Evolutionary conservation across 2,113 vertebrate species (phyloP).

Genomic region (Megaleporinus macrocephalus): DNA sequence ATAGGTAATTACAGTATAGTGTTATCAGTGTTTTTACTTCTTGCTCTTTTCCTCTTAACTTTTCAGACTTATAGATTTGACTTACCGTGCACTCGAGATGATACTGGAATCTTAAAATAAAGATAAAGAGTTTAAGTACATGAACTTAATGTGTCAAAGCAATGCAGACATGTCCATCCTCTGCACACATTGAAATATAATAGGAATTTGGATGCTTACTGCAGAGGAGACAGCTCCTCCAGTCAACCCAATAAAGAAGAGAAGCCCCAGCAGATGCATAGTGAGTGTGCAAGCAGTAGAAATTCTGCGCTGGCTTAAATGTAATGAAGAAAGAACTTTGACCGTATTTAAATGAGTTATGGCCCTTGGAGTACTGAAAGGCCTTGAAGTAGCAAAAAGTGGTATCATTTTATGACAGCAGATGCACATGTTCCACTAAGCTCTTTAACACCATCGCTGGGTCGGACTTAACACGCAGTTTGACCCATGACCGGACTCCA

Average conservation of each 20-base stretch:
- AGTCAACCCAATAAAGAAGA: conserved; percentile 57
- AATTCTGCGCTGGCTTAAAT: conserved; percentile 48
- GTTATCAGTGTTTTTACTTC: no score
- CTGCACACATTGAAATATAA: not conserved
- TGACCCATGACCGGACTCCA: no score
- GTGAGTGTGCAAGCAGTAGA: conserved; percentile 9
- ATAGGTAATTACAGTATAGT: no score
- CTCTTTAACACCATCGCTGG: not conserved
- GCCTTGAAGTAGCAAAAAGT: conserved; percentile 58
- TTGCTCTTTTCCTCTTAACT: no score
- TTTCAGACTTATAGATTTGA: not conserved
- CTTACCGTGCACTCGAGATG: conserved; percentile 64
- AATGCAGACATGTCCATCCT: not conserved
- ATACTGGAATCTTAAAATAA: conserved; percentile 62
- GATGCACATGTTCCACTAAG: conserved; percentile 9
- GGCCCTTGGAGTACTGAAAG: conserved; percentile 50
- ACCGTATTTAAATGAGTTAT: conserved; percentile 49
- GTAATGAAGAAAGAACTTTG: conserved; percentile 45
- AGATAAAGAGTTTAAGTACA: conserved; percentile 11
- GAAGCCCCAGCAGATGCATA: conserved; percentile 46
- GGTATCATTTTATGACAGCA: conserved; percentile 14
- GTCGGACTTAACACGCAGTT: no score
- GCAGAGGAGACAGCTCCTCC: conserved; percentile 47
- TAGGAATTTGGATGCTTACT: conserved; percentile 60
- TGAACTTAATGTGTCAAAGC: not conserved